phyloP scores from a whole-genome alignment of 2,888 invertebrate species.

The Enchytraeus crypticus region DNA sequence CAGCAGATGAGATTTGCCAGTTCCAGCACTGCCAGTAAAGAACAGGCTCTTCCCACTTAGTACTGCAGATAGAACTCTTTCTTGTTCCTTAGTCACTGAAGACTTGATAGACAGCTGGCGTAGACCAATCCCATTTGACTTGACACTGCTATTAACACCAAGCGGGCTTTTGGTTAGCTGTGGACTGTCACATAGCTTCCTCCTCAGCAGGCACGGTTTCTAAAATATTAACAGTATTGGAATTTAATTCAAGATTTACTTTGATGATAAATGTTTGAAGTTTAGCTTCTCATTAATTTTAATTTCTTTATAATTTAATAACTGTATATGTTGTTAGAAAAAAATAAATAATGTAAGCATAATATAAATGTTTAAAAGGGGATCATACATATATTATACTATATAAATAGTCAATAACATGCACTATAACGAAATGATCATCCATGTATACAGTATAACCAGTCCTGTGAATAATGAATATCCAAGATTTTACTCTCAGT shows the following conservation, averaged over 20 bases:
- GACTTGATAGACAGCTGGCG: slow-evolving; percentile 1
- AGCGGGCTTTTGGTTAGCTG: background rate
- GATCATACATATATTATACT: too few relatives aligned
- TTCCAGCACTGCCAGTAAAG: slow-evolving; percentile 88
- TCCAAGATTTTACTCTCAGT: too few relatives aligned
- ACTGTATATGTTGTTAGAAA: too few relatives aligned
- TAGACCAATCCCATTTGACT: background rate
- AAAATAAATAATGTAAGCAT: too few relatives aligned
- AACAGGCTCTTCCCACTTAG: slow-evolving; percentile 63
- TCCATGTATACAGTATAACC: too few relatives aligned
- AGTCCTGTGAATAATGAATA: too few relatives aligned
- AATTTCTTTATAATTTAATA: too few relatives aligned
- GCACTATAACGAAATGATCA: too few relatives aligned
- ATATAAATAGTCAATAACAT: too few relatives aligned
- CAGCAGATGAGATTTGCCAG: slow-evolving; percentile 82
- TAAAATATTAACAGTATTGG: background rate
- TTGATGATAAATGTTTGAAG: background rate
- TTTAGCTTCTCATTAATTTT: too few relatives aligned
- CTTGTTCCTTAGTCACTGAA: slow-evolving; percentile 51
- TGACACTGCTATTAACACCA: background rate
- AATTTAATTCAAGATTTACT: background rate
- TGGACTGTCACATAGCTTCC: background rate
- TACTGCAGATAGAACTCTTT: slow-evolving; percentile 66
- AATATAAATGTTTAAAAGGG: too few relatives aligned
- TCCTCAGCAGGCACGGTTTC: background rate